A percentile compares a stretch with the other conserved stretches of the same genome.
These are phyloP conservation scores for Mungos mungo DNA, from an alignment of 2,113 vertebrate genomes.

Conservation along the genomic window DNA sequence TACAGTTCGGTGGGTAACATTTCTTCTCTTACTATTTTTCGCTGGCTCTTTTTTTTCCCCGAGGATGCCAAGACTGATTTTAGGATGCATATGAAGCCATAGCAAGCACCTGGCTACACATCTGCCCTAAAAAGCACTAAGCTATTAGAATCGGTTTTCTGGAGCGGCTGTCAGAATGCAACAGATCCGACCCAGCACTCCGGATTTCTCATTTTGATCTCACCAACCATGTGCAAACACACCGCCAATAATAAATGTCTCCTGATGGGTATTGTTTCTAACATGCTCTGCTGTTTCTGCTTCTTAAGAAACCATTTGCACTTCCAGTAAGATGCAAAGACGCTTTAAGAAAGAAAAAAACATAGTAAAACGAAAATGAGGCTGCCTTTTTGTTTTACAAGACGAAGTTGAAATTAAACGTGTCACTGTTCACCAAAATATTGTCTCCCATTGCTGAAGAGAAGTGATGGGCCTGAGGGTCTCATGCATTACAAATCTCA, in stretches of 20 bases:
- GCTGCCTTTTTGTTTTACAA: conserved; percentile 79
- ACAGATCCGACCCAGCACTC: background rate
- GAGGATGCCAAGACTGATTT: conserved; percentile 25
- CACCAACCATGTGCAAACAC: conserved; percentile 22
- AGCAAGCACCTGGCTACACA: conserved; percentile 36
- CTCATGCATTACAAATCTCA: conserved; percentile 89
- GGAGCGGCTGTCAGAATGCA: background rate
- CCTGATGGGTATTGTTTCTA: conserved; percentile 50
- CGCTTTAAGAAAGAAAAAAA: conserved; percentile 54
- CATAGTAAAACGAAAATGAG: conserved; percentile 72
- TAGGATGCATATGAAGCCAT: conserved; percentile 6
- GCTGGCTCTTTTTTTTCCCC: background rate
- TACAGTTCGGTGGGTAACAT: background rate
- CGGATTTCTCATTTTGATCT: conserved; percentile 36
- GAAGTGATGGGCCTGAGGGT: conserved; percentile 83
- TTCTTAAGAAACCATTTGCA: conserved; percentile 48
- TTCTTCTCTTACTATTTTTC: conserved; percentile 1
- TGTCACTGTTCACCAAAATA: conserved; percentile 87
- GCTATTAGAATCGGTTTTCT: conserved; percentile 12
- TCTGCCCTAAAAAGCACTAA: conserved; percentile 9
- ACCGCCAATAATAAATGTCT: conserved; percentile 56
- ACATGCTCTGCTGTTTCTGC: background rate
- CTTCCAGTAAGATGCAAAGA: conserved; percentile 69
- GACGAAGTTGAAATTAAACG: conserved; percentile 85
- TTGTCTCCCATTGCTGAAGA: conserved; percentile 86